These are phyloP conservation scores for Cheilosia impressa DNA, from an alignment of 2,888 invertebrate species.

Conservation along the genomic window DNA sequence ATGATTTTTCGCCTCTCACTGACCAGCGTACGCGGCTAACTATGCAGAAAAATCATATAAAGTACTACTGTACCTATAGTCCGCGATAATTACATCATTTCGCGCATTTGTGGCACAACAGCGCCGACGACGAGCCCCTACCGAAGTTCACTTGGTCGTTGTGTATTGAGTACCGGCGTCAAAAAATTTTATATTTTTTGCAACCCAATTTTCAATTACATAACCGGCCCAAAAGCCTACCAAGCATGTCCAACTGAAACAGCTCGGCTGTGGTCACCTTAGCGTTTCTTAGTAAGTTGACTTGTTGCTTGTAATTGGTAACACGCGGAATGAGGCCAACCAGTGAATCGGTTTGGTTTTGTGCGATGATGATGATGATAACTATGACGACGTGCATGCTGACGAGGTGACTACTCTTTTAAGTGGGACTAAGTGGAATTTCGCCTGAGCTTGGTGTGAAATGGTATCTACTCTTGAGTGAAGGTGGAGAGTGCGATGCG, in stretches of 20 bases:
- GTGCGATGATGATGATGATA: slow-evolving; percentile 19
- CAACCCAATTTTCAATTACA: slow-evolving; percentile 63
- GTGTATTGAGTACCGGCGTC: slow-evolving; percentile 6
- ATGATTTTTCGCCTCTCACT: background rate
- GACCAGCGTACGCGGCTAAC: background rate
- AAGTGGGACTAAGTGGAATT: slow-evolving; percentile 16
- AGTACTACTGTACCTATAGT: background rate
- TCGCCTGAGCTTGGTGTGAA: slow-evolving; percentile 1
- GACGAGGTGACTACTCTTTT: slow-evolving; percentile 19
- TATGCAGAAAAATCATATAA: background rate
- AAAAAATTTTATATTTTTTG: slow-evolving; percentile 11
- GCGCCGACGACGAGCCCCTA: slow-evolving; percentile 15
- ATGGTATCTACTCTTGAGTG: background rate
- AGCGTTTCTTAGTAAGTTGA: background rate
- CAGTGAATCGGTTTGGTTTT: background rate
- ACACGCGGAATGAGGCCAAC: slow-evolving; percentile 45
- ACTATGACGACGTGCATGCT: slow-evolving; percentile 28
- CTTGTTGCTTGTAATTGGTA: slow-evolving; percentile 28
- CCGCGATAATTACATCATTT: slow-evolving; percentile 41
- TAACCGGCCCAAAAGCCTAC: slow-evolving; percentile 57
- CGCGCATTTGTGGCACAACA: slow-evolving; percentile 35
- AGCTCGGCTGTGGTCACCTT: slow-evolving; percentile 18
- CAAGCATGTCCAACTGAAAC: slow-evolving; percentile 46
- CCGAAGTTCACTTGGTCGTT: background rate
- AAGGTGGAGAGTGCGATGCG: background rate